Percentiles rank a stretch among this genome's conserved stretches.
phyloP scores from a whole-genome alignment of 2,113 vertebrate genomes.

The Toxotes jaculatrix region DNA sequence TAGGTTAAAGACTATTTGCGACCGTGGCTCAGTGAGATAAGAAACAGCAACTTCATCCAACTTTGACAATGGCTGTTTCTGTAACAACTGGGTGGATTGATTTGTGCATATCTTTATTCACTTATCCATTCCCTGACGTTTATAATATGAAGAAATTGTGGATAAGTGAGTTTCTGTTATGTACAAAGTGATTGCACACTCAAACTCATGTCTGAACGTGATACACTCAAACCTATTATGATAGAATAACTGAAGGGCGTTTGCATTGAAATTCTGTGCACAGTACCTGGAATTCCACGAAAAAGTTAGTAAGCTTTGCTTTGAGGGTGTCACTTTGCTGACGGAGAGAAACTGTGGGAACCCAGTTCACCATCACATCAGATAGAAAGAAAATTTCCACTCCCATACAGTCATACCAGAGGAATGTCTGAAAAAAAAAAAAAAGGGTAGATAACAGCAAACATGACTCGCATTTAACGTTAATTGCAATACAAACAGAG shows the following conservation, averaged over 20 bases:
- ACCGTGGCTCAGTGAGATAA: background rate
- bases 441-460: slow-evolving; percentile 63
- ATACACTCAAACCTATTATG: background rate
- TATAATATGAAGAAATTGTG: background rate
- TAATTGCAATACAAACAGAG: background rate
- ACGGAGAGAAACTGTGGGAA: slow-evolving; percentile 74
- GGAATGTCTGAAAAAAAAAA: slow-evolving; percentile 80
- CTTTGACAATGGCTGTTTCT: slow-evolving; percentile 5
- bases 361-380: slow-evolving; percentile 55
- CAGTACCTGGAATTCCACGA: background rate
- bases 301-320: background rate
- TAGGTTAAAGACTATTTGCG: background rate
- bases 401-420: slow-evolving; percentile 74
- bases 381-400: slow-evolving; percentile 74
- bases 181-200: background rate
- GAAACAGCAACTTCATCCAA: slow-evolving; percentile 1
- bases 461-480: slow-evolving; percentile 45
- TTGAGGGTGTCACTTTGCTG: slow-evolving; percentile 9
- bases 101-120: background rate
- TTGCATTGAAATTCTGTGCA: slow-evolving; percentile 3
- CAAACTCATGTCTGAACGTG: slow-evolving; percentile 12
- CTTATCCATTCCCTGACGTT: background rate
- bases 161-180: background rate
- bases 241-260: background rate
- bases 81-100: background rate